Percentiles rank a stretch among this genome's conserved stretches.
Conservation (phyloP, 2,888 invertebrate genomes). For the Cerastis leucographa region DNA sequence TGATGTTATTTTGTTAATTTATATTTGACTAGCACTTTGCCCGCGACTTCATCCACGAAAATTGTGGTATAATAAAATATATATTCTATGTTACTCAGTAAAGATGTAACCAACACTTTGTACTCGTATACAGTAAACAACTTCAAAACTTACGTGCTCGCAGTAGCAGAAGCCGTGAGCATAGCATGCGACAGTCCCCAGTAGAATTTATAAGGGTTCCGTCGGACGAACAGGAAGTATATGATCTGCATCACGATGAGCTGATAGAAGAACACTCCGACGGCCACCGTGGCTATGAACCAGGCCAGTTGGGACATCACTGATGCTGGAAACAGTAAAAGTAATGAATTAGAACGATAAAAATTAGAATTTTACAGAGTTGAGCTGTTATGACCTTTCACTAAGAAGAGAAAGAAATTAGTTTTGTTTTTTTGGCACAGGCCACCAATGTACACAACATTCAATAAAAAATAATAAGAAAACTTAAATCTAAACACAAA, state of each 20-base stretch:
- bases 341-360: background rate
- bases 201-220: slow-evolving; percentile 97
- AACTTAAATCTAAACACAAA: too few relatives aligned
- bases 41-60: too few relatives aligned
- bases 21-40: too few relatives aligned
- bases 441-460: too few relatives aligned
- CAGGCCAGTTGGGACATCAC: slow-evolving; percentile 92
- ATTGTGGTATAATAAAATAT: too few relatives aligned
- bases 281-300: slow-evolving; percentile 95
- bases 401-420: too few relatives aligned
- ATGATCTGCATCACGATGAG: slow-evolving; percentile 95
- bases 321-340: slow-evolving; percentile 84
- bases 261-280: slow-evolving; percentile 96
- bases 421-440: too few relatives aligned
- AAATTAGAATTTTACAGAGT: too few relatives aligned
- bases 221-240: slow-evolving; percentile 94
- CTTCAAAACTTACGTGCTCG: slow-evolving; percentile 94
- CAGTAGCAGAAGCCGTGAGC: slow-evolving; percentile 97
- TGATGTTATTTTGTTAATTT: too few relatives aligned
- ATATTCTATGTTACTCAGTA: too few relatives aligned
- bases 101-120: background rate
- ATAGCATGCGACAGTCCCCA: slow-evolving; percentile 95
- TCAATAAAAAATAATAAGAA: too few relatives aligned
- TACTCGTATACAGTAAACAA: background rate
- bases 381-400: too few relatives aligned